A percentile compares a stretch with the other conserved stretches of the same genome.
Evolutionary conservation across 2,888 invertebrate species (phyloP).

Genomic region (Agrenia bidenticulata): DNA sequence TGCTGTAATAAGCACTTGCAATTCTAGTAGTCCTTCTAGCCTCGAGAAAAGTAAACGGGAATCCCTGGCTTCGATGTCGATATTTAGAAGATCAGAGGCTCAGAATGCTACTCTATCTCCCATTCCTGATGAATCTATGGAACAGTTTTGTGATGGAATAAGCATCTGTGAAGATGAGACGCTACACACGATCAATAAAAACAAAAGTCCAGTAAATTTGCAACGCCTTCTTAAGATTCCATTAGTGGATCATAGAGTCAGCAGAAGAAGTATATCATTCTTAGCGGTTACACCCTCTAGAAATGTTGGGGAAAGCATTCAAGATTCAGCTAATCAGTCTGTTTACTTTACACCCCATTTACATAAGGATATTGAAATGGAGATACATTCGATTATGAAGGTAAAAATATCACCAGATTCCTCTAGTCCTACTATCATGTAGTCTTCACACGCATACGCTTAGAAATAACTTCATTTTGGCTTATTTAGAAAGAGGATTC

Average conservation of each 20-base stretch:
- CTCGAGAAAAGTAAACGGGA: background rate
- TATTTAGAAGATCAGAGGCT: no score
- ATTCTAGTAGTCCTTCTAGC: background rate
- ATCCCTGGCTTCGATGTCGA: no score
- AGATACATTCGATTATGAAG: slow-evolving; percentile 48
- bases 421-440: no score
- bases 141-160: background rate
- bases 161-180: slow-evolving; percentile 7
- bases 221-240: slow-evolving; percentile 42
- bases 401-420: slow-evolving; percentile 25
- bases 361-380: background rate
- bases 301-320: background rate
- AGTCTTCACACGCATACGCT: no score
- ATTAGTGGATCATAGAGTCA: slow-evolving; percentile 39
- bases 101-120: no score
- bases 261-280: slow-evolving; percentile 14
- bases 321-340: background rate
- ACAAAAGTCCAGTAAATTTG: slow-evolving; percentile 30
- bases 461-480: no score
- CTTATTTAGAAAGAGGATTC: slow-evolving; percentile 27
- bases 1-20: slow-evolving; percentile 9
- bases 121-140: no score
- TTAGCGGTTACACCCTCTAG: background rate
- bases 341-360: background rate
- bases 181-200: background rate